Percentiles rank a stretch among this genome's conserved stretches.
Conservation (phyloP, 35 echinoderm and acorn worm species). For the Diadema setosum region DNA sequence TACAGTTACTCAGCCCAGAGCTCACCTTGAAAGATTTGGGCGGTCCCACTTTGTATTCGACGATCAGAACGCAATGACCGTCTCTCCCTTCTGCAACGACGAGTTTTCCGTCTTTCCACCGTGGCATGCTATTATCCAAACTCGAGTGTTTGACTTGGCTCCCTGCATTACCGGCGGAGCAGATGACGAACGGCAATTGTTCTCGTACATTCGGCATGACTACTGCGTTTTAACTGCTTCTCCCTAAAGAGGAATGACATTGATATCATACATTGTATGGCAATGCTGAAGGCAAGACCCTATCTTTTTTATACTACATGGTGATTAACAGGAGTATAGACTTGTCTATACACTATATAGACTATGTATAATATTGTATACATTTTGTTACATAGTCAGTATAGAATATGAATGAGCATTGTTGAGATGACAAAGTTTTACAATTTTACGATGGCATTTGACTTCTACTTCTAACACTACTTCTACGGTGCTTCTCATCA, state of each 20-base stretch:
- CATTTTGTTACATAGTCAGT: too few relatives aligned
- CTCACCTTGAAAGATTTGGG: background rate
- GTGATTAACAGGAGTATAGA: too few relatives aligned
- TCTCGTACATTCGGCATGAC: background rate
- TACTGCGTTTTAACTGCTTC: background rate
- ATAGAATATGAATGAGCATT: too few relatives aligned
- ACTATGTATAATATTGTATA: too few relatives aligned
- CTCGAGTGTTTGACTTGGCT: slow-evolving; percentile 13
- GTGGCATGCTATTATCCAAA: background rate
- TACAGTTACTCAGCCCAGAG: background rate
- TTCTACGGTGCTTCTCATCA: too few relatives aligned
- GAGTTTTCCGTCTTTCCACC: background rate
- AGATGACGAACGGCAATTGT: background rate
- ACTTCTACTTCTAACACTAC: too few relatives aligned
- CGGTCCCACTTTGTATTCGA: background rate
- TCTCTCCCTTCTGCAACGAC: background rate
- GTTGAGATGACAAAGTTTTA: too few relatives aligned
- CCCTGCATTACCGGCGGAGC: background rate
- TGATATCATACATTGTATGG: background rate
- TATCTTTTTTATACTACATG: too few relatives aligned
- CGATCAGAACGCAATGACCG: background rate
- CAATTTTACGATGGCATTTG: too few relatives aligned
- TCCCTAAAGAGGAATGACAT: background rate
- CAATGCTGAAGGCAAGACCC: background rate
- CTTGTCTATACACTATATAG: too few relatives aligned